Base-by-base conservation (phyloP, 2,797 vertebrate genomes). In the Oophaga sylvatica region DNA sequence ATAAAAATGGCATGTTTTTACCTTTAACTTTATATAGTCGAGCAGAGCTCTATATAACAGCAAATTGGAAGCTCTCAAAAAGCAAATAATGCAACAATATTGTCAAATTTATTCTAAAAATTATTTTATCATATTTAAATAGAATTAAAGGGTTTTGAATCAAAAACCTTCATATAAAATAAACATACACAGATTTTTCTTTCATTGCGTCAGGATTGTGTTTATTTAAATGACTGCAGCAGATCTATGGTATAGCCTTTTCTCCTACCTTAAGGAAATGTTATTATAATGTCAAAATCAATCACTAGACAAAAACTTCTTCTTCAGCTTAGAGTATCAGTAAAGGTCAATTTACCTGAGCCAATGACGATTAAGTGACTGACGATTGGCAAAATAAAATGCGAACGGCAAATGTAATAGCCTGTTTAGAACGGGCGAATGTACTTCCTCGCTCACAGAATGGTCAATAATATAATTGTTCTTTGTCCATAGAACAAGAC, bases 1-100 rank as follows among this genome's bases (percentile, higher is more conserved):
- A 89, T 89, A 89, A 89, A 86, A 83, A 85, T 79, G 79, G 80
- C 57, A 48, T 73, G 67, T 88, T 88, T 88, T 84, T 75, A 88
- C 80, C 82, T 80, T 85, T 85, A 65, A 80, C 76, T 84, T 73
- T 88, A 75, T 88, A 84, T 83, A 88, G 62, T 80, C 77, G 35
- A 60, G 67, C 78, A 78, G 17, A 11, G 63, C 22, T 67, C 60
- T 63, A 68, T 60, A 63, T 63, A 78, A 53, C 60, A 78, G 76
- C 73, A 67, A 57, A 67, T 22, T 68, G 12, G 26, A 59, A 45
- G 8, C 60, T 1, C 12, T 67, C 2, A 2, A 56, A 41, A 16
- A 85, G 53, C 45, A 35, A 59, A 85, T 65, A 19, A 41, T 16
- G 56, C n/a, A 63, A 29, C 11, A 65, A 53, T 53, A 41, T 65